A percentile compares a stretch with the other conserved stretches of the same genome.
These are phyloP conservation scores for Tokudaia tokunoshimensis DNA, from an alignment of 2,797 vertebrate genomes.

Conservation along the genomic window DNA sequence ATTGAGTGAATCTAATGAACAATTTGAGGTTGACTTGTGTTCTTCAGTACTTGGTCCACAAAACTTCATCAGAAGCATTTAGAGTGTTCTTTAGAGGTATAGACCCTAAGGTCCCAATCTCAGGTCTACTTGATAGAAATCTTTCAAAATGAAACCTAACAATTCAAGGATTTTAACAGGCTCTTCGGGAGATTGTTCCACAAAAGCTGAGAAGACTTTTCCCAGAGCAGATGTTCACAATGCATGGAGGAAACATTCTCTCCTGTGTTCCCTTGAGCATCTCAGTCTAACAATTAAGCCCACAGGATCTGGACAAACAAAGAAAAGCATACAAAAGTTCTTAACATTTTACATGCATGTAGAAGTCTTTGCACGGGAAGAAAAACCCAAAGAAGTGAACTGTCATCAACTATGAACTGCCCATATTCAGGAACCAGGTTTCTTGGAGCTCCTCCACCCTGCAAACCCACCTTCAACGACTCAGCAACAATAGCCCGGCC, in stretches of 20 bases:
- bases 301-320: neutral
- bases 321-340: neutral
- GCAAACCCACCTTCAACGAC: neutral
- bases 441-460: neutral
- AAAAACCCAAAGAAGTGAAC: neutral
- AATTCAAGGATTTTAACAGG: neutral
- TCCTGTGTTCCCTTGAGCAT: neutral
- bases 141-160: neutral
- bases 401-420: neutral
- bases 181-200: neutral
- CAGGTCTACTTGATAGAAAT: conserved; percentile 9
- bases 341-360: neutral
- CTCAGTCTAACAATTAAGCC: neutral
- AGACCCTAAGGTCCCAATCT: neutral
- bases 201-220: neutral
- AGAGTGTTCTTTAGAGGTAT: neutral
- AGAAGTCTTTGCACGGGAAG: neutral
- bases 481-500: neutral
- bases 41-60: conserved; percentile 12
- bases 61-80: neutral
- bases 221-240: neutral
- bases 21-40: neutral
- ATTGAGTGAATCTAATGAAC: neutral
- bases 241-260: neutral
- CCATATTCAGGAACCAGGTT: neutral